These are phyloP conservation scores for Mesopsocus fuscifrons DNA, from an alignment of 2,888 invertebrate genomes.

Conservation along the genomic window DNA sequence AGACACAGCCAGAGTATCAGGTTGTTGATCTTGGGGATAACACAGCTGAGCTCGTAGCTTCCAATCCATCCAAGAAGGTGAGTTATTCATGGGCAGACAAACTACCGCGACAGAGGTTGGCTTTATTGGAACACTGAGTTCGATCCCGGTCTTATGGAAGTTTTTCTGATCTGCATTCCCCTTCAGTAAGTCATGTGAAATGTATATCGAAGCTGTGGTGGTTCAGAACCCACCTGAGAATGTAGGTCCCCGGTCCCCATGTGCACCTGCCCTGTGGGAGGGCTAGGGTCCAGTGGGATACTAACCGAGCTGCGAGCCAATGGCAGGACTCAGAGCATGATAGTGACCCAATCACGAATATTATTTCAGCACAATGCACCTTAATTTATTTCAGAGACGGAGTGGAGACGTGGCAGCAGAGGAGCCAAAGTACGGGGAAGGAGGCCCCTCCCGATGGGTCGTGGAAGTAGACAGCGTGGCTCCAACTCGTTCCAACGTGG, in stretches of 20 bases:
- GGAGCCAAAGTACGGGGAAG: neutral
- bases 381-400: neutral
- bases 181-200: no score
- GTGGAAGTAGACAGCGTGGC: neutral
- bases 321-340: neutral
- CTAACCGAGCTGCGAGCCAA: neutral
- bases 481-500: neutral
- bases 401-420: neutral
- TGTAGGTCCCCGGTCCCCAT: no score
- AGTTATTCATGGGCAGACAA: no score
- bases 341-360: no score
- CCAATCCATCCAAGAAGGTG: no score
- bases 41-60: slow-evolving; percentile 1
- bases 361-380: neutral
- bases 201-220: no score
- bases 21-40: slow-evolving; percentile 4
- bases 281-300: neutral
- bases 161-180: no score
- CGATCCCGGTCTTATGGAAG: no score
- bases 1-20: neutral
- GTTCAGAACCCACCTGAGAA: neutral
- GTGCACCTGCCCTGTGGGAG: neutral
- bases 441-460: slow-evolving; percentile 3
- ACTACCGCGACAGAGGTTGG: neutral
- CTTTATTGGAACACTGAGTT: neutral